Evolutionary conservation across 2,888 invertebrate species (phyloP).

Genomic region (Stenodera caucasica): DNA sequence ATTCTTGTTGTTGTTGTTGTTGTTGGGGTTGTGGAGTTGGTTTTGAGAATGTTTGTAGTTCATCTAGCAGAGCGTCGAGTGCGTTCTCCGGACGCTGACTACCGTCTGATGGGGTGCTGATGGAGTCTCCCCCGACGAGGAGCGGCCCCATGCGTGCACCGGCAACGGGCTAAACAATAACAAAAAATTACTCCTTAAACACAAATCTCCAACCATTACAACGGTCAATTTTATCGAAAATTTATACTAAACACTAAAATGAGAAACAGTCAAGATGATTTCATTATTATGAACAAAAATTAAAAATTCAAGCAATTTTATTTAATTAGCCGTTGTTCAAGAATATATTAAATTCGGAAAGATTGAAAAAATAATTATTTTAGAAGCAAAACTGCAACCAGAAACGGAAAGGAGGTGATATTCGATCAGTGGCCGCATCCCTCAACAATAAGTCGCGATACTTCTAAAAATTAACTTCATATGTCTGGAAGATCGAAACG

Average conservation of each 20-base stretch:
- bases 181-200: constrained; percentile 3
- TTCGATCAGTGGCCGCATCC: too few species aligned
- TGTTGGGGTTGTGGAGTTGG: constrained; percentile 55
- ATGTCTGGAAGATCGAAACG: too few species aligned
- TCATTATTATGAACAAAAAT: too few species aligned
- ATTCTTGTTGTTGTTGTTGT: constrained; percentile 6
- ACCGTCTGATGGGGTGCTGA: constrained; percentile 59
- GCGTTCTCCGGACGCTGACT: constrained; percentile 86
- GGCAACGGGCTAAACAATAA: constrained; percentile 61
- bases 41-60: constrained; percentile 85
- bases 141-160: constrained; percentile 63
- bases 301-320: constrained; percentile 3
- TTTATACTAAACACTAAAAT: not conserved
- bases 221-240: too few species aligned
- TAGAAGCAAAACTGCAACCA: not conserved
- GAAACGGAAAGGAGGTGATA: not conserved
- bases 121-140: constrained; percentile 62
- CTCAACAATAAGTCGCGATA: too few species aligned
- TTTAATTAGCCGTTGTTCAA: not conserved
- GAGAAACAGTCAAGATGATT: not conserved
- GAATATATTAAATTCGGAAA: not conserved
- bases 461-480: too few species aligned
- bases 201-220: not conserved
- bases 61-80: constrained; percentile 95
- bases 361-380: not conserved